Evolutionary conservation across 2,113 vertebrate species (phyloP).

Genomic region (Eurypyga helias): DNA sequence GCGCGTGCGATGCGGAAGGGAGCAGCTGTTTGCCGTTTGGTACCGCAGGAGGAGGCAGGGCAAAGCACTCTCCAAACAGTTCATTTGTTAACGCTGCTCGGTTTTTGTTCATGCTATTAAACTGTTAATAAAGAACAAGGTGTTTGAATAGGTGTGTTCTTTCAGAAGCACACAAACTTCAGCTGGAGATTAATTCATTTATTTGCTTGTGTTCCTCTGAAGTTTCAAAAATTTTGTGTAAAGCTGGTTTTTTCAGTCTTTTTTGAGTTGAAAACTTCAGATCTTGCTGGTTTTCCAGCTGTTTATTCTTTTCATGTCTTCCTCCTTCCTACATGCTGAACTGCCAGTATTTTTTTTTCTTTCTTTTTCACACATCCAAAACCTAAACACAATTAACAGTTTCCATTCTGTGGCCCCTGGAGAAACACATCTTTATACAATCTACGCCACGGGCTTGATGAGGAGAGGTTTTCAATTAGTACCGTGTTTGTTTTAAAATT

Average conservation of each 20-base stretch:
- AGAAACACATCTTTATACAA: background rate
- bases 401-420: background rate
- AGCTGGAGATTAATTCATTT: background rate
- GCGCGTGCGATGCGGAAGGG: background rate
- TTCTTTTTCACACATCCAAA: background rate
- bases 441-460: background rate
- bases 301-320: background rate
- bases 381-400: background rate
- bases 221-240: background rate
- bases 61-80: background rate
- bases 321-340: background rate
- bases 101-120: background rate
- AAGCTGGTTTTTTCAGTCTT: background rate
- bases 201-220: background rate
- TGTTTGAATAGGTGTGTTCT: background rate
- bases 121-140: background rate
- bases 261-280: background rate
- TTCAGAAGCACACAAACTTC: background rate
- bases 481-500: background rate
- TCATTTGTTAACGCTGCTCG: background rate
- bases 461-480: background rate
- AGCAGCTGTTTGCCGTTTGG: slow-evolving; percentile 27
- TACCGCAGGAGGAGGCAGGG: background rate
- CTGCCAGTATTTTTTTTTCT: background rate
- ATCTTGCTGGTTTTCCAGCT: background rate